Percentiles rank a stretch among this genome's conserved stretches.
Conservation (phyloP, 2,113 vertebrate species). For the Saccopteryx leptura region DNA sequence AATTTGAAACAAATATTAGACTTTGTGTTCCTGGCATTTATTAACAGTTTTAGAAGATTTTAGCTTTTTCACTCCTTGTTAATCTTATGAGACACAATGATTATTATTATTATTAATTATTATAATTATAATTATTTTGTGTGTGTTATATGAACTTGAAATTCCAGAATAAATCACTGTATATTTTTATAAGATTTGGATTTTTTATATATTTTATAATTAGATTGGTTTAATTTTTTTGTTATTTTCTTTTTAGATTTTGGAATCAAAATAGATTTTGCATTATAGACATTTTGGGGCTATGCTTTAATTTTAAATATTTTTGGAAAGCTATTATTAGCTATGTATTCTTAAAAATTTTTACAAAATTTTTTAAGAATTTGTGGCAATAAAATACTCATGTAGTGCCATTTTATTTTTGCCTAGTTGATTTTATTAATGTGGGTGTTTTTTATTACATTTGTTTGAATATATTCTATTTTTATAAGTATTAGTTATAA, state of each 20-base stretch:
- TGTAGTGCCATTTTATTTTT: background rate
- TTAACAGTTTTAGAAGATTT: constrained; percentile 34
- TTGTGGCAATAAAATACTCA: background rate
- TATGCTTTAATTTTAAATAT: constrained; percentile 17
- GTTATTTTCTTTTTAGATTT: constrained; percentile 52
- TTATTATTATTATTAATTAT: too few relatives aligned
- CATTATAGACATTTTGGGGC: background rate
- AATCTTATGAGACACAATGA: background rate
- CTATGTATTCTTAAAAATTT: background rate
- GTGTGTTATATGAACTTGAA: constrained; percentile 17
- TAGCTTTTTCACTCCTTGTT: background rate
- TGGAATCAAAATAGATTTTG: constrained; percentile 36
- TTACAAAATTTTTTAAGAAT: constrained; percentile 9
- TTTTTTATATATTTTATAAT: constrained; percentile 7
- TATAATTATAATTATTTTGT: constrained; percentile 15
- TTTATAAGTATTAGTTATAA: constrained; percentile 34
- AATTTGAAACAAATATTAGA: constrained; percentile 1
- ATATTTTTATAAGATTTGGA: constrained; percentile 8
- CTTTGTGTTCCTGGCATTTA: constrained; percentile 45
- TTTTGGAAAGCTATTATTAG: background rate
- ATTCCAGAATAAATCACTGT: background rate
- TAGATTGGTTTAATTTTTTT: constrained; percentile 27
- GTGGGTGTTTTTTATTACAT: background rate
- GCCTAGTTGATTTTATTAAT: background rate
- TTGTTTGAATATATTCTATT: background rate